Evolutionary conservation across 2,888 invertebrate genomes (phyloP), one percentile per base, ranked within the genome.

Genomic region (Metallyticus violacea): DNA sequence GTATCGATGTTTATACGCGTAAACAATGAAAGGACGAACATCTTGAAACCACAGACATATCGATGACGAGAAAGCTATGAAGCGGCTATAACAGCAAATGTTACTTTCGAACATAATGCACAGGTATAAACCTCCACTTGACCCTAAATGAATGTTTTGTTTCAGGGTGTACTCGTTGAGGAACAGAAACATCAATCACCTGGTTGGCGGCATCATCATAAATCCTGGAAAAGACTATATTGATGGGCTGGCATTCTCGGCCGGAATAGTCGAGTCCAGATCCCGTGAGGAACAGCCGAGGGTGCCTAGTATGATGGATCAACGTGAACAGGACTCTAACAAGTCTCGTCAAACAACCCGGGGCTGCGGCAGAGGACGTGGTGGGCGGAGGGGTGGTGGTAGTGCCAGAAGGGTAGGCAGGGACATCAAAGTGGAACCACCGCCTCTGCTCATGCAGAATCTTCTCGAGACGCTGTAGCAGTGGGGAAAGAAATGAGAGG

Each of bases 291-390:
- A 62, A 62, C 40, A 62, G 40, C 40, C 40, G 15, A 62, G 27
- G 15, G 85, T 87, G 85, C 87, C 87, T n/a, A 87, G 76, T n/a
- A 81, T 87, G 28, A 28, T 81, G 15, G 77, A 26, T 15, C 87
- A 87, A 15, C 26, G 85, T 40, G 85, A 87, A 22, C 87, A 87
- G 62, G 87, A 85, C 62, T 84, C 81, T 15, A 87, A 87, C 87
- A 87, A 87, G 62, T 87, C 87, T 1, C 81, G 85, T 6, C 87
- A 87, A 85, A 87, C 40, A 15, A 62, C 87, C n/a, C 62, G 85
- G n/a, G 81, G 87, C 26, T 77, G 80, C 6, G 62, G 30, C 6
- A 26, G 83, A 2, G 83, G n/a, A 1, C 25, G 81, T 0, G 79
- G 28, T 27, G 79, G 29, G 62, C 7, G 85, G 0, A 76, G 80